A percentile compares a stretch with the other conserved stretches of the same genome.
Conservation (phyloP, 2,113 vertebrate genomes). For the Natator depressus region DNA sequence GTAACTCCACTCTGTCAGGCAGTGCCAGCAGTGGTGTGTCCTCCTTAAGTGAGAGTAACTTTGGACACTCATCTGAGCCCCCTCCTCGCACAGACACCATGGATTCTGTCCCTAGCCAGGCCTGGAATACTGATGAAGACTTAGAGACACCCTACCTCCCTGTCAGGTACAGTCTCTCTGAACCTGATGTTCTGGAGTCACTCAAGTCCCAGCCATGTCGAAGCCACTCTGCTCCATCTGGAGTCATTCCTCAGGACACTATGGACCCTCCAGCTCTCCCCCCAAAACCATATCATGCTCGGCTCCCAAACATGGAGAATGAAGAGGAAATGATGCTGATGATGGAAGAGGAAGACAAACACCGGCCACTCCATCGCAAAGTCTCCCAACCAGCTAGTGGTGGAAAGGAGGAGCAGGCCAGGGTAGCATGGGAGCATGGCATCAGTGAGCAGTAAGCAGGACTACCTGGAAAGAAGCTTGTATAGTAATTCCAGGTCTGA, state of each 20-base stretch:
- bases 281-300: slow-evolving; percentile 90
- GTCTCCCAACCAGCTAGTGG: slow-evolving; percentile 87
- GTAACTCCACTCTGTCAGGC: slow-evolving; percentile 95
- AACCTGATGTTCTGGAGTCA: slow-evolving; percentile 90
- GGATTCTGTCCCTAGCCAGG: slow-evolving; percentile 93
- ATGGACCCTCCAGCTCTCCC: slow-evolving; percentile 85
- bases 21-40: slow-evolving; percentile 97
- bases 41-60: slow-evolving; percentile 95
- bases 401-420: slow-evolving; percentile 88
- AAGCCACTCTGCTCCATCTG: slow-evolving; percentile 90
- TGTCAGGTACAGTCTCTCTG: slow-evolving; percentile 92
- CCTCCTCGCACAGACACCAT: slow-evolving; percentile 89
- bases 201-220: slow-evolving; percentile 93
- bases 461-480: slow-evolving; percentile 49
- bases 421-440: slow-evolving; percentile 93
- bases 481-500: slow-evolving; percentile 52
- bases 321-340: slow-evolving; percentile 85
- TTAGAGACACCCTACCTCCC: slow-evolving; percentile 91
- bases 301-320: slow-evolving; percentile 80
- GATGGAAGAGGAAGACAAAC: slow-evolving; percentile 89
- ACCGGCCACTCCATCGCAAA: slow-evolving; percentile 86
- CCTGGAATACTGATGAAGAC: slow-evolving; percentile 92
- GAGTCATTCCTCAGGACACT: slow-evolving; percentile 86
- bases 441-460: slow-evolving; percentile 89
- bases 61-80: slow-evolving; percentile 85